Conservation (phyloP, 2,797 vertebrate genomes). For the Botia kubotai region DNA sequence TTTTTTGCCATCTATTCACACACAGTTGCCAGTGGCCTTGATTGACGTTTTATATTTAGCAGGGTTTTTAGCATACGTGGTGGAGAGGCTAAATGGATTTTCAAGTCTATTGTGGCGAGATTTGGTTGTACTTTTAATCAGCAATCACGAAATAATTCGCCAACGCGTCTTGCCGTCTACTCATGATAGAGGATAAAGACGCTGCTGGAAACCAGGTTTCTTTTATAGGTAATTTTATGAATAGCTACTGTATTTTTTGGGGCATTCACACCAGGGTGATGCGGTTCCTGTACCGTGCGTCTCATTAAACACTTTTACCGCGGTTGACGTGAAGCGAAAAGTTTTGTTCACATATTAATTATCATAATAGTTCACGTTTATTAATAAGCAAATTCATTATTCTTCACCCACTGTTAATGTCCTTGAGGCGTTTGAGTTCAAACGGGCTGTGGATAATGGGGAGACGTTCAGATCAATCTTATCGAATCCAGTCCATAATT, state of each 20-base stretch:
- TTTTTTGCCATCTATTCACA: constrained; percentile 14
- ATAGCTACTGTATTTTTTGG: neutral
- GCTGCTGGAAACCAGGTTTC: neutral
- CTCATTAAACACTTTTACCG: neutral
- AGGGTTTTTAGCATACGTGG: constrained; percentile 1
- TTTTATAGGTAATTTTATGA: neutral
- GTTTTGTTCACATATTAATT: neutral
- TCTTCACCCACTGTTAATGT: constrained; percentile 3
- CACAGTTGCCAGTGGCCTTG: constrained; percentile 3
- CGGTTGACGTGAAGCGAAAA: neutral
- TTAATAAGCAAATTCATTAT: neutral
- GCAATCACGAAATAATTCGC: neutral
- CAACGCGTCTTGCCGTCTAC: neutral
- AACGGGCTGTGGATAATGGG: constrained; percentile 65
- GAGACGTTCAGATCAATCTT: constrained; percentile 69
- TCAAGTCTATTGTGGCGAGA: neutral
- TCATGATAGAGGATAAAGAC: neutral
- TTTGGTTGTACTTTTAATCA: constrained; percentile 4
- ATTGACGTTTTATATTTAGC: constrained; percentile 7
- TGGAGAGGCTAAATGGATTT: constrained; percentile 4
- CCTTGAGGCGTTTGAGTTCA: constrained; percentile 9
- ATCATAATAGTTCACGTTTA: neutral
- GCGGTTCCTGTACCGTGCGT: neutral
- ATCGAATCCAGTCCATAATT: constrained; percentile 70
- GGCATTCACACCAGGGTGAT: neutral